Conservation (phyloP, 1,140 invertebrate species). For the Chironomus tepperi region DNA sequence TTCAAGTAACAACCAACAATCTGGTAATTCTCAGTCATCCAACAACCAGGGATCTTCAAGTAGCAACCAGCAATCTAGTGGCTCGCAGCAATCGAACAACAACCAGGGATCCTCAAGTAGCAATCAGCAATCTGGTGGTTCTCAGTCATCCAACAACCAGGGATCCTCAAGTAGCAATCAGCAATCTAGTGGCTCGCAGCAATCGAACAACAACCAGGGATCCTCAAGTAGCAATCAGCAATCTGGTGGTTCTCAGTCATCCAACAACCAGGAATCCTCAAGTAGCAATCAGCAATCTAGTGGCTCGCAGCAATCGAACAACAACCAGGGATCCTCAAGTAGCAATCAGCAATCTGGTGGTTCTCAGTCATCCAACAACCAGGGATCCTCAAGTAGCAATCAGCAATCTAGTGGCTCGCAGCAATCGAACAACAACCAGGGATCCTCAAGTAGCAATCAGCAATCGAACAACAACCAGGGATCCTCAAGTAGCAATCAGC, state of each 20-base stretch:
- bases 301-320: constrained; percentile 26
- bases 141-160: constrained; percentile 29
- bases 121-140: constrained; percentile 26
- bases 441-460: constrained; percentile 6
- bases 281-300: constrained; percentile 24
- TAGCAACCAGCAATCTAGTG: neutral
- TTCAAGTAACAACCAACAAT: neutral
- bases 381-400: constrained; percentile 20
- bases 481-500: neutral
- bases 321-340: constrained; percentile 25
- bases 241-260: neutral
- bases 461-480: neutral
- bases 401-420: constrained; percentile 28
- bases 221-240: neutral
- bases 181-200: neutral
- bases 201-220: constrained; percentile 1
- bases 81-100: constrained; percentile 21
- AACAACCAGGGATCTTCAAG: constrained; percentile 25
- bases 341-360: neutral
- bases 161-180: constrained; percentile 4
- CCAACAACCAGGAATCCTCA: constrained; percentile 19
- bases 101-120: constrained; percentile 24
- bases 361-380: constrained; percentile 23
- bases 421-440: constrained; percentile 28
- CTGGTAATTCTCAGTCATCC: constrained; percentile 26